Conservation (phyloP, 30 jellyfish, hydroid and myxozoan species). For the Cassiopea xamachana region DNA sequence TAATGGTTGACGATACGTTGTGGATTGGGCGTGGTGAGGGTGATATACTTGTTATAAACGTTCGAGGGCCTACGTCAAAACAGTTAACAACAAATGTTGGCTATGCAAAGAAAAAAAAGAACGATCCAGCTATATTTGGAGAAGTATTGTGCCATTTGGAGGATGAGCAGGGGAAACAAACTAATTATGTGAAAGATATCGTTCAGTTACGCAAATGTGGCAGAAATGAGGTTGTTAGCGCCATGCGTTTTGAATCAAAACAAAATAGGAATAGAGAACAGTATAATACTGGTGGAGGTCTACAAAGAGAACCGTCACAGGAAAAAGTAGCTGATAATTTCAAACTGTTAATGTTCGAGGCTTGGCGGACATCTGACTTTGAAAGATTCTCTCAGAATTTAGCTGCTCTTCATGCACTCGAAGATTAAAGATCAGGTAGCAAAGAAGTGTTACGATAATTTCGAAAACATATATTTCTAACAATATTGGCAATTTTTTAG, state of each 20-base stretch:
- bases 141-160: constrained; percentile 64
- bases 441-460: neutral
- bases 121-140: constrained; percentile 42
- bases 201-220: constrained; percentile 27
- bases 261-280: constrained; percentile 22
- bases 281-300: constrained; percentile 1
- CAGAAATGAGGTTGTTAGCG: constrained; percentile 34
- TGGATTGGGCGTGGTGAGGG: constrained; percentile 94
- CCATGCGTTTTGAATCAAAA: constrained; percentile 47
- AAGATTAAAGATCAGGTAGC: neutral
- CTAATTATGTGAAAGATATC: constrained; percentile 27
- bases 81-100: constrained; percentile 9
- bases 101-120: neutral
- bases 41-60: constrained; percentile 71
- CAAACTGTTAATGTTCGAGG: constrained; percentile 29
- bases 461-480: neutral
- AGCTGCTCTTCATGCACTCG: constrained; percentile 28
- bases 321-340: constrained; percentile 29
- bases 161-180: constrained; percentile 43
- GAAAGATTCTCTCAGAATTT: constrained; percentile 20
- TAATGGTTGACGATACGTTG: constrained; percentile 45
- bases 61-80: constrained; percentile 21
- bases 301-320: constrained; percentile 2
- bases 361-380: constrained; percentile 36
- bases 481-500: too few relatives aligned